A percentile compares a stretch with the other conserved stretches of the same genome.
Conservation (phyloP, 2,888 invertebrate genomes). For the Ophonus ardosiacus region DNA sequence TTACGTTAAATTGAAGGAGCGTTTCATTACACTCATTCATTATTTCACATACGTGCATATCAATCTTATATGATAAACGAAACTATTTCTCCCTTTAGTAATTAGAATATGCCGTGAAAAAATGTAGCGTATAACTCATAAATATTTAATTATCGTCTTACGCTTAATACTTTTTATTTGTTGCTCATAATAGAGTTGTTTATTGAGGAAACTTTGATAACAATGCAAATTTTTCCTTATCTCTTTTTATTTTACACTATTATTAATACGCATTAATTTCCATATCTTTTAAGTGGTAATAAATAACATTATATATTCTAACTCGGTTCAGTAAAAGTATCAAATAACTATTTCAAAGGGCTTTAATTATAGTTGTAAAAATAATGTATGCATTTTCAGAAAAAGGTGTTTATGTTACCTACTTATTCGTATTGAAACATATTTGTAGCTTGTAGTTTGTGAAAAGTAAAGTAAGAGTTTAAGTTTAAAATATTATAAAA, state of each 20-base stretch:
- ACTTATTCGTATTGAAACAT: no score
- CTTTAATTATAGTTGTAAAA: no score
- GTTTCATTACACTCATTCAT: slow-evolving; percentile 19
- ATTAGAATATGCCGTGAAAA: slow-evolving; percentile 17
- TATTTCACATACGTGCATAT: background rate
- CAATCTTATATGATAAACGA: slow-evolving; percentile 22
- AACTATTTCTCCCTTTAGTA: background rate
- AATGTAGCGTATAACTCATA: background rate
- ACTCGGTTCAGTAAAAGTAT: no score
- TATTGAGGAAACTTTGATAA: background rate
- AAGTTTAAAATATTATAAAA: no score
- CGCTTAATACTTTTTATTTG: background rate
- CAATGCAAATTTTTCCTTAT: background rate
- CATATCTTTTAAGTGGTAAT: no score
- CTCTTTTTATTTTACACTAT: background rate
- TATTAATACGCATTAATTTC: background rate
- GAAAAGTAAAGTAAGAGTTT: no score
- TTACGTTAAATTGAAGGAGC: slow-evolving; percentile 23
- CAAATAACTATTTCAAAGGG: no score
- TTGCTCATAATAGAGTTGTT: background rate
- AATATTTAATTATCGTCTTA: background rate
- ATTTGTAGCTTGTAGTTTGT: no score
- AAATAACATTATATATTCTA: no score
- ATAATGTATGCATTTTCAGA: no score
- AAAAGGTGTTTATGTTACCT: no score